These are phyloP conservation scores for Camptogramma bilineatum DNA, from an alignment of 2,888 invertebrate species.

Conservation along the genomic window DNA sequence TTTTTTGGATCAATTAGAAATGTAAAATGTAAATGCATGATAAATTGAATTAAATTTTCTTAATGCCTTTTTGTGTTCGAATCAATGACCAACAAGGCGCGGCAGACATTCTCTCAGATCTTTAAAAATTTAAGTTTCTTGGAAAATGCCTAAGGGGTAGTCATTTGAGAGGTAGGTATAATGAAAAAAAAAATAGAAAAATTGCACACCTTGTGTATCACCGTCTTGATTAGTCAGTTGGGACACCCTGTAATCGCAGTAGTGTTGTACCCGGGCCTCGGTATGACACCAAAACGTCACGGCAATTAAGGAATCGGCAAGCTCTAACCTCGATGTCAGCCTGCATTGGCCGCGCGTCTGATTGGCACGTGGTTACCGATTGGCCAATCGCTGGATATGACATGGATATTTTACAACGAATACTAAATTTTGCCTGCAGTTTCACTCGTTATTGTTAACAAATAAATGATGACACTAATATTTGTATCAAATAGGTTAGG, in stretches of 20 bases:
- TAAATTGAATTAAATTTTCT: no score
- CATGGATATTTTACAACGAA: constrained; percentile 5
- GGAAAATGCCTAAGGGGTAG: no score
- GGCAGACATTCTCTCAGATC: no score
- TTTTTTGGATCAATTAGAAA: constrained; percentile 15
- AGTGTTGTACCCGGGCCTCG: constrained; percentile 61
- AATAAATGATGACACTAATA: no score
- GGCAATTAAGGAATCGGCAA: constrained; percentile 86
- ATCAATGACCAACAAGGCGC: no score
- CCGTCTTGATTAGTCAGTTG: not conserved
- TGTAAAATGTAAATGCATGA: no score
- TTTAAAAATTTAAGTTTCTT: no score
- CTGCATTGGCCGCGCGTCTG: constrained; percentile 77
- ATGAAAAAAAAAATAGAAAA: no score
- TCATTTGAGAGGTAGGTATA: no score
- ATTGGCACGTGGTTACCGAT: constrained; percentile 64
- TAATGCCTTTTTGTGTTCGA: no score
- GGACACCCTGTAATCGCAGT: constrained; percentile 55
- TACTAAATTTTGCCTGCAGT: not conserved
- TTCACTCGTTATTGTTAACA: not conserved
- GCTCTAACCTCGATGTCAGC: constrained; percentile 82
- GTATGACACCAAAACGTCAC: constrained; percentile 85
- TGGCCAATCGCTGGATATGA: constrained; percentile 49
- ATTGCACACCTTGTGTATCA: not conserved
- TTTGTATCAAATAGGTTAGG: no score